Conservation (phyloP, 2,797 vertebrate species). For the Erpetoichthys calabaricus region DNA sequence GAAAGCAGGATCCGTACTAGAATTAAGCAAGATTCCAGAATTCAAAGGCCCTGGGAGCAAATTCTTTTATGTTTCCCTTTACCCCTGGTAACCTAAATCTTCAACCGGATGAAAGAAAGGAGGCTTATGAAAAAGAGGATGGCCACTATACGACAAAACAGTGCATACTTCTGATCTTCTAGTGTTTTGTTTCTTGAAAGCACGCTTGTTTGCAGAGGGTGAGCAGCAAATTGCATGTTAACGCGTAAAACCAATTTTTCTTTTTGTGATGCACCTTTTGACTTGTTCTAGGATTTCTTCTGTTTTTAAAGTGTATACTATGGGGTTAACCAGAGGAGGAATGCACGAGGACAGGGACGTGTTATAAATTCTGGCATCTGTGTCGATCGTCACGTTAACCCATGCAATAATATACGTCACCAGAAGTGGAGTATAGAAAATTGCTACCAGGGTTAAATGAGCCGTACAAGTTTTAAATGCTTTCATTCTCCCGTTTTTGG, state of each 20-base stretch:
- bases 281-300: conserved; percentile 9
- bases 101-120: too few species aligned
- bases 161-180: too few species aligned
- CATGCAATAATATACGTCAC: conserved; percentile 8
- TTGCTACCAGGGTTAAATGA: conserved; percentile 9
- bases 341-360: conserved; percentile 1
- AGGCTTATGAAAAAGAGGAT: too few species aligned
- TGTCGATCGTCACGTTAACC: conserved; percentile 2
- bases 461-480: conserved; percentile 9
- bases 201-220: too few species aligned
- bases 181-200: too few species aligned
- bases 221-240: too few species aligned
- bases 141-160: too few species aligned
- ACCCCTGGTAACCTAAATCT: too few species aligned
- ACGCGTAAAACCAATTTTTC: not conserved
- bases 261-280: conserved; percentile 3
- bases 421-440: conserved; percentile 6
- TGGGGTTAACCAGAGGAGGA: conserved; percentile 9
- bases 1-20: too few species aligned
- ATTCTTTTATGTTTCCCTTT: too few species aligned
- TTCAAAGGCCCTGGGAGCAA: too few species aligned
- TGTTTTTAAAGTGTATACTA: conserved; percentile 11
- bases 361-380: conserved; percentile 8
- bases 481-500: conserved; percentile 3
- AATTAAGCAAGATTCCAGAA: too few species aligned